A percentile compares a stretch with the other conserved stretches of the same genome.
These are phyloP conservation scores for Pseudopodoces humilis DNA, from an alignment of 2,113 vertebrate species.

Conservation along the genomic window DNA sequence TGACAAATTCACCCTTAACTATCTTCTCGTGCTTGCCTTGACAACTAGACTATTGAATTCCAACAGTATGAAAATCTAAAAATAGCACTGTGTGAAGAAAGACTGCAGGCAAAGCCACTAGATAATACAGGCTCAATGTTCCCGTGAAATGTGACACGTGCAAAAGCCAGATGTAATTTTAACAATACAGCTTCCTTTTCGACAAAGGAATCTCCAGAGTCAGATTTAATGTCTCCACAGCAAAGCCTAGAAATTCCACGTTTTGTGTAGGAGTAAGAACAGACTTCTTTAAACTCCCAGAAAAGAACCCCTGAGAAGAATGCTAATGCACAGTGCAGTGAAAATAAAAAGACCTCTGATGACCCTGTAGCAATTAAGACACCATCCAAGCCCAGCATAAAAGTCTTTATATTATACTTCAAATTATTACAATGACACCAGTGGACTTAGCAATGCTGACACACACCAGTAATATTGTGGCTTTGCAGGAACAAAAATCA, in stretches of 20 bases:
- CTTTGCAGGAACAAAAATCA: neutral
- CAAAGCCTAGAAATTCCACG: slow-evolving; percentile 52
- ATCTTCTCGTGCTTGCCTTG: slow-evolving; percentile 55
- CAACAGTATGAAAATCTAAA: slow-evolving; percentile 65
- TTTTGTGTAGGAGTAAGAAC: slow-evolving; percentile 66
- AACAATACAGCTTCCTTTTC: slow-evolving; percentile 50
- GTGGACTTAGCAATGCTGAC: neutral
- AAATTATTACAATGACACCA: neutral
- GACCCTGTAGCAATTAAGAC: slow-evolving; percentile 48
- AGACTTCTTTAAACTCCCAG: slow-evolving; percentile 33
- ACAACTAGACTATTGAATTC: slow-evolving; percentile 64
- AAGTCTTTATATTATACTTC: neutral
- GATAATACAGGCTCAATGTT: slow-evolving; percentile 49
- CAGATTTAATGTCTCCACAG: slow-evolving; percentile 58
- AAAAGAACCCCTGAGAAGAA: slow-evolving; percentile 41
- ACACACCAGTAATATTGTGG: neutral
- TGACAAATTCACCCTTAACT: slow-evolving; percentile 63
- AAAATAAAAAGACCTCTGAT: slow-evolving; percentile 9
- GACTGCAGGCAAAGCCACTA: slow-evolving; percentile 49
- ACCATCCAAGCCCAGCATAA: neutral
- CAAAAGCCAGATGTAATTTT: slow-evolving; percentile 60
- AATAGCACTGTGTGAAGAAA: slow-evolving; percentile 56
- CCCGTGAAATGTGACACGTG: slow-evolving; percentile 53
- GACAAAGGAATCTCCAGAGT: slow-evolving; percentile 59
- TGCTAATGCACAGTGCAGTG: neutral